Base-by-base conservation (phyloP, 2,113 vertebrate species). In the Microtus richardsoni region DNA sequence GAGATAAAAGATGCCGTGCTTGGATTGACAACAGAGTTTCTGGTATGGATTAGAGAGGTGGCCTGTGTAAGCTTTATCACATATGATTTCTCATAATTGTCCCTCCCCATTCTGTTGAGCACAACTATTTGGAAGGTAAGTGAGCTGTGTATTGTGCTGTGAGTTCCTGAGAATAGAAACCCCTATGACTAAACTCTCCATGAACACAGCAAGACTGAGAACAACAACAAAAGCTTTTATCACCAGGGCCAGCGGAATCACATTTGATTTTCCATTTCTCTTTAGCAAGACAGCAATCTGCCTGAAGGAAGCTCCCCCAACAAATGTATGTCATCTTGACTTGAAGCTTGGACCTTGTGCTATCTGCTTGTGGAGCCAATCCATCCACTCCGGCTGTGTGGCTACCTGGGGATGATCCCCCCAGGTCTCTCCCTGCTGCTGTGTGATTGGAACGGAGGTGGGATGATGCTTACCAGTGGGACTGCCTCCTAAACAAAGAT, bases 81-180 rank as follows among this genome's bases (percentile, higher is more conserved):
- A 89, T 68, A 8, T 14, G 78, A 26, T 86, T 97, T 95, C 95
- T 95, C 64, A 47, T 91, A 58, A 89, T 0, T 13, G 11, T 41
- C 30, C 52, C 49, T 22, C 39, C 44, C 8, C 12, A 7, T 58
- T 74, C 24, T 44, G 83, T 26, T 11, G 39, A 85, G 52, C 73
- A 66, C 74, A 89, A 68, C 44, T 86, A 64, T 73, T 87, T 6
- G 75, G 89, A 79, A 91, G 79, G 70, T 0, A 0, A n/a, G 49
- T 6, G 58, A 84, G 70, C 58, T 12, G 10, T 26, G 28, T 47
- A 33, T 17, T n/a, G 12, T 54, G 82, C 84, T 44, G 84, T 30
- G 75, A 70, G 91, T 83, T 96, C 90, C 92, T 7, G 88, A 97
- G 93, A 96, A 97, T 1, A 96, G 96, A 97, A 97, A 96, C 75